Percentiles rank a stretch among this genome's conserved stretches.
Evolutionary conservation across 2,113 vertebrate species (phyloP).

Genomic region (Eupsittula cactorum): DNA sequence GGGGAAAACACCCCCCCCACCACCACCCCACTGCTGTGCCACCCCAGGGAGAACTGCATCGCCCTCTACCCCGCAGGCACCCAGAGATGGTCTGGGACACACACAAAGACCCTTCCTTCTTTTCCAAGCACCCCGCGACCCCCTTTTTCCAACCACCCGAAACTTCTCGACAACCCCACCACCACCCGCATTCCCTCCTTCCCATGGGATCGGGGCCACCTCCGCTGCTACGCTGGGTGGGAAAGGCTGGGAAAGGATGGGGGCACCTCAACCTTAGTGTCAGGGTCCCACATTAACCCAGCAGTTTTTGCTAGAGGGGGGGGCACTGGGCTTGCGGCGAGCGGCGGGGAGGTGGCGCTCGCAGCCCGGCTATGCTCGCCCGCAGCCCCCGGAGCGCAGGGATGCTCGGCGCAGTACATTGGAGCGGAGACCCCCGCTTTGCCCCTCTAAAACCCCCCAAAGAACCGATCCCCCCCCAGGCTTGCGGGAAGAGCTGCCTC

Average conservation of each 20-base stretch:
- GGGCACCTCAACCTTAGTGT: fast-evolving
- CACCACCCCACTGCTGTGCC: background rate
- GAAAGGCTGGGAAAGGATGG: background rate
- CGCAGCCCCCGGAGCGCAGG: background rate
- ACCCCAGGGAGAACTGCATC: background rate
- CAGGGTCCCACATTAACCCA: background rate
- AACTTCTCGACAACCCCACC: background rate
- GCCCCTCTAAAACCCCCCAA: fast-evolving
- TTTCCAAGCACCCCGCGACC: background rate
- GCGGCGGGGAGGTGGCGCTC: constrained; percentile 60
- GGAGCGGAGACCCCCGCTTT: background rate
- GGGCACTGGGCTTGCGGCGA: background rate
- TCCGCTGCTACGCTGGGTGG: background rate
- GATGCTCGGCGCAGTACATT: background rate
- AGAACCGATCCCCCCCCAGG: too few relatives aligned
- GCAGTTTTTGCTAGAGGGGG: background rate
- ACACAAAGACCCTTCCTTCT: background rate
- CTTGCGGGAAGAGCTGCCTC: background rate
- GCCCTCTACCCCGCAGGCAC: background rate
- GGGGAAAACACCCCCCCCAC: fast-evolving
- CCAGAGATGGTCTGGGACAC: background rate
- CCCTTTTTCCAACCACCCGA: background rate
- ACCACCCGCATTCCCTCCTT: background rate
- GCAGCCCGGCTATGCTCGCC: constrained; percentile 14
- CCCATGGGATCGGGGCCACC: background rate